A percentile compares a stretch with the other conserved stretches of the same genome.
phyloP scores from a whole-genome alignment of 2,113 vertebrate genomes.

The Neofelis nebulosa region DNA sequence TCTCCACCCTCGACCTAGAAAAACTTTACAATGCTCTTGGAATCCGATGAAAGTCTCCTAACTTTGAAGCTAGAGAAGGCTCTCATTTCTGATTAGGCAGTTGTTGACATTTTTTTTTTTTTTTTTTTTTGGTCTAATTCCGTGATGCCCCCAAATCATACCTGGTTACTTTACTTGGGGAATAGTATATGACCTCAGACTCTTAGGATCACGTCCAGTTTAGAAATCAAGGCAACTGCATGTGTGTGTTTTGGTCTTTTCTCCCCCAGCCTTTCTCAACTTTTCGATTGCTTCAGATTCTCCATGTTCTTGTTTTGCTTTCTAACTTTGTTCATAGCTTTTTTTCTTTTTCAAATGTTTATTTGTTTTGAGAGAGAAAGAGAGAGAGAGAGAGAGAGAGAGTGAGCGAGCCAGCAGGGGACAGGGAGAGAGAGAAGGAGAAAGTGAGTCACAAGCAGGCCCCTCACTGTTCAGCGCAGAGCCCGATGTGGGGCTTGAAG shows the following conservation, averaged over 20 bases:
- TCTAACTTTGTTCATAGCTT: neutral
- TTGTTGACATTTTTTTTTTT: neutral
- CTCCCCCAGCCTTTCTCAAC: neutral
- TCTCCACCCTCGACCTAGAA: neutral
- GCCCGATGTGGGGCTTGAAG: no score
- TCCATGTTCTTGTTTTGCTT: neutral
- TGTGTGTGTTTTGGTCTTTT: neutral
- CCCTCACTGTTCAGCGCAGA: no score
- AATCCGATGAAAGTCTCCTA: conserved; percentile 5
- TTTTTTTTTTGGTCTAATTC: neutral
- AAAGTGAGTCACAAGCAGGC: no score
- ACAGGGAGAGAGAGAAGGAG: no score
- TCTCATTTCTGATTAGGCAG: conserved; percentile 38
- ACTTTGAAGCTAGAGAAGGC: conserved; percentile 32
- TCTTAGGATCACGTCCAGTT: neutral
- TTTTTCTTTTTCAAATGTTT: no score
- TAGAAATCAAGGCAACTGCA: neutral
- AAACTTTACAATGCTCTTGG: neutral
- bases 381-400: no score
- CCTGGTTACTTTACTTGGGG: neutral
- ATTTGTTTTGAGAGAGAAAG: no score
- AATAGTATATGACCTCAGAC: neutral
- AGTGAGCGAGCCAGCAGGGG: no score
- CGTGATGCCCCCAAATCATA: neutral
- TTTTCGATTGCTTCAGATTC: neutral